phyloP scores from a whole-genome alignment of 2,113 vertebrate genomes.

The Otocyon megalotis region DNA sequence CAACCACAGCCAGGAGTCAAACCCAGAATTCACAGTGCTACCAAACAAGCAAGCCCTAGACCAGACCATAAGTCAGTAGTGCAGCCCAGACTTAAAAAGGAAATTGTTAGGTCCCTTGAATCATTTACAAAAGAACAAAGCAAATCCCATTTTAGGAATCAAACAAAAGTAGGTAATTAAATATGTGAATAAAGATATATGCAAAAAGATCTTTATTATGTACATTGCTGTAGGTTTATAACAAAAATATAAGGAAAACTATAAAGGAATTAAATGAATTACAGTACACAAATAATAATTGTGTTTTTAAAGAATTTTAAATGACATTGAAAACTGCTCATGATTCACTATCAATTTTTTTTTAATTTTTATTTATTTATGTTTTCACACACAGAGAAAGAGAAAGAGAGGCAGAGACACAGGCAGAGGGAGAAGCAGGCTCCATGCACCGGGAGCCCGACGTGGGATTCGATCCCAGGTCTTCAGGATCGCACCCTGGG shows the following conservation, averaged over 20 bases:
- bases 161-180: conserved; percentile 37
- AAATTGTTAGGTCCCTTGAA: neutral
- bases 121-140: conserved; percentile 47
- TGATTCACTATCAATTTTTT: conserved; percentile 10
- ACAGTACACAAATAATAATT: neutral
- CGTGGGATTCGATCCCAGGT: too few species aligned
- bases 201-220: conserved; percentile 20
- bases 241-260: conserved; percentile 42
- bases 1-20: neutral
- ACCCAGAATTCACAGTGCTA: neutral
- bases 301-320: conserved; percentile 63
- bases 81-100: conserved; percentile 14
- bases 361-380: too few species aligned
- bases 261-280: conserved; percentile 40
- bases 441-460: too few species aligned
- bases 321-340: conserved; percentile 48
- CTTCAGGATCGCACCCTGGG: too few species aligned
- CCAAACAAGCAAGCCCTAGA: neutral
- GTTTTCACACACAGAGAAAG: too few species aligned
- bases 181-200: conserved; percentile 47
- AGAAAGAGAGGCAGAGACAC: too few species aligned
- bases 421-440: too few species aligned
- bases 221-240: conserved; percentile 2
- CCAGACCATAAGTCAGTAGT: conserved; percentile 1
- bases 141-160: conserved; percentile 4